Evolutionary conservation across 2,797 vertebrate genomes (phyloP), one percentile per base, ranked within the genome.

Genomic region (Nothura maculosa): DNA sequence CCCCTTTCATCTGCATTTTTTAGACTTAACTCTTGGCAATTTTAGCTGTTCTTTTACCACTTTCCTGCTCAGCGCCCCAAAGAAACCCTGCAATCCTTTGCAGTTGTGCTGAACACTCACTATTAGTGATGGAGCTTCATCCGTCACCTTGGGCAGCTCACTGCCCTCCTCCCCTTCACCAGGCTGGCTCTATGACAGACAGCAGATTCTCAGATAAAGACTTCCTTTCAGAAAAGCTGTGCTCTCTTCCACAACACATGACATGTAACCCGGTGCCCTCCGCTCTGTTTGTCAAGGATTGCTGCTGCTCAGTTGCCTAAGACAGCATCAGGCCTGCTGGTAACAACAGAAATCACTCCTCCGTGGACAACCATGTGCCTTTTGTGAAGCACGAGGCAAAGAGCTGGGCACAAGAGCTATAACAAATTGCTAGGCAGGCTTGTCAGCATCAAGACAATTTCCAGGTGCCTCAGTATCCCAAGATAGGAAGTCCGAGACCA

Each of bases 401-500:
- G 21, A 11, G 6, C 22, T 25, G 54, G 72, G 69, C 88, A 63
- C 5, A 64, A 87, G 30, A 85, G 21, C 79, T 87, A 10, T 52
- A 90, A 92, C 67, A 87, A 92, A 55, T 73, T 58, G 48, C 70
- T 25, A 7, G 79, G 50, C 66, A 62, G 1, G 30, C 36, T n/a
- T 72, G 45, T 17, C 58, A 85, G 62, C 91, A 79, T 54, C 61
- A 94, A 94, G 48, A 87, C 58, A 40, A 94, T 83, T 93, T 92
- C 67, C 86, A 93, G 86, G 78, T 85, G 81, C n/a, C 78, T 83
- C 72, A 38, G 55, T 40, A 81, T 30, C 6, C 0, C 79, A 77
- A 82, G 94, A 92, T 55, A 79, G 12, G n/a, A 79, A 91, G 79
- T 48, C 15, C 78, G 73, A 0, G 50, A 91, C 87, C 93, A 92